These are phyloP conservation scores for Gonatopus flavifemur DNA, from an alignment of 1,140 invertebrate species.

Conservation along the genomic window DNA sequence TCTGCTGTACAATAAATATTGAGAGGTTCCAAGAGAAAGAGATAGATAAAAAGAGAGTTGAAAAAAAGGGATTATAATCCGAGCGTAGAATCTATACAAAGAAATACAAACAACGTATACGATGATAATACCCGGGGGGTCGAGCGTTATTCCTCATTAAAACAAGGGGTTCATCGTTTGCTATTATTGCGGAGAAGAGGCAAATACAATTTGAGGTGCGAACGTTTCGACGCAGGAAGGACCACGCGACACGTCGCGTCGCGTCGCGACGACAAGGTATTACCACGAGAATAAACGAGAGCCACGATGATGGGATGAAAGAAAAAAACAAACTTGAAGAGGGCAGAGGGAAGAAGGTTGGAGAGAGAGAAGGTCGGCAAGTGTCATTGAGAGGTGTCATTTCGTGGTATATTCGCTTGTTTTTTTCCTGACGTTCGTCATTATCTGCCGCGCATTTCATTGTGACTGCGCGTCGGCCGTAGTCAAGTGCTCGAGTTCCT, in stretches of 20 bases:
- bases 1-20: too few species aligned
- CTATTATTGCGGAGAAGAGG: conserved; percentile 52
- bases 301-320: too few species aligned
- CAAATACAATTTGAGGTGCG: conserved; percentile 17
- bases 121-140: conserved; percentile 22
- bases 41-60: too few species aligned
- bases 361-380: conserved; percentile 19
- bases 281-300: too few species aligned
- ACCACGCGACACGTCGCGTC: conserved; percentile 32
- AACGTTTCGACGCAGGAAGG: conserved; percentile 18
- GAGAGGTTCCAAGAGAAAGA: too few species aligned
- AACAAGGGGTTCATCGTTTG: conserved; percentile 54
- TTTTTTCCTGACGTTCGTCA: conserved; percentile 52
- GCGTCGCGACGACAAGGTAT: conserved; percentile 36
- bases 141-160: conserved; percentile 49
- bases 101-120: neutral
- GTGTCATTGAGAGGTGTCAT: conserved; percentile 60
- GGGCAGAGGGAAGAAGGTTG: neutral
- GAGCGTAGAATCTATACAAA: neutral
- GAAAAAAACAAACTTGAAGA: too few species aligned
- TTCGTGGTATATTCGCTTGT: conserved; percentile 60
- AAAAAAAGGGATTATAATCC: too few species aligned
- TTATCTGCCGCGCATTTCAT: conserved; percentile 45
- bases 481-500: conserved; percentile 45
- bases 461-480: conserved; percentile 48